These are phyloP conservation scores for Dione juno DNA, from an alignment of 2,888 invertebrate genomes.

Conservation along the genomic window DNA sequence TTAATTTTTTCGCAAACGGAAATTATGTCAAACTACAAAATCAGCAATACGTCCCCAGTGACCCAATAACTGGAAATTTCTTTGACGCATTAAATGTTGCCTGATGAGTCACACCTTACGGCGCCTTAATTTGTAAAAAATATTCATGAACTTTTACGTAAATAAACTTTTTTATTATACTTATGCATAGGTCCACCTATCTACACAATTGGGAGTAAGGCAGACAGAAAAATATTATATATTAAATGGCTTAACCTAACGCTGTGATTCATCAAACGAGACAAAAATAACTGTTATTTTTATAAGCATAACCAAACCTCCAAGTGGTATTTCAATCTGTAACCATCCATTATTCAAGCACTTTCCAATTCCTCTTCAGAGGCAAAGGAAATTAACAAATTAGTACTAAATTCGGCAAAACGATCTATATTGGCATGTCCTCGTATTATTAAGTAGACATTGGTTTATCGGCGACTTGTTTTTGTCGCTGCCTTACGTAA, in stretches of 20 bases:
- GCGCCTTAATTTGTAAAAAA: no score
- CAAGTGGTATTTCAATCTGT: neutral
- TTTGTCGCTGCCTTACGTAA: slow-evolving; percentile 21
- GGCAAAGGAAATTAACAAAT: neutral
- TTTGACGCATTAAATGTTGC: slow-evolving; percentile 11
- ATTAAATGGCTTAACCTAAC: no score
- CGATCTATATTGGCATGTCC: slow-evolving; percentile 7
- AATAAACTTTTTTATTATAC: no score
- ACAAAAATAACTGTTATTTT: no score
- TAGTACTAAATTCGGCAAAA: neutral
- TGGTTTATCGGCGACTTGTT: slow-evolving; percentile 20
- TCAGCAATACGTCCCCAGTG: slow-evolving; percentile 18
- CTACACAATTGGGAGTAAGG: no score
- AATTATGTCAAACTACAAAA: slow-evolving; percentile 4
- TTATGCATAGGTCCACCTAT: no score
- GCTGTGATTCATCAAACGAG: neutral
- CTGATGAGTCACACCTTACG: slow-evolving; percentile 9
- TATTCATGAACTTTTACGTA: neutral
- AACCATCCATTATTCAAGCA: neutral
- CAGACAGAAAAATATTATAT: neutral
- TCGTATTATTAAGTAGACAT: slow-evolving; percentile 3
- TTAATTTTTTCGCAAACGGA: neutral
- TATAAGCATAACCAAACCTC: neutral
- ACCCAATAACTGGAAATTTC: slow-evolving; percentile 7
- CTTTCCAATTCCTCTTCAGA: neutral